phyloP scores from a whole-genome alignment of 1,140 invertebrate genomes.

The Ceratitis capitata region DNA sequence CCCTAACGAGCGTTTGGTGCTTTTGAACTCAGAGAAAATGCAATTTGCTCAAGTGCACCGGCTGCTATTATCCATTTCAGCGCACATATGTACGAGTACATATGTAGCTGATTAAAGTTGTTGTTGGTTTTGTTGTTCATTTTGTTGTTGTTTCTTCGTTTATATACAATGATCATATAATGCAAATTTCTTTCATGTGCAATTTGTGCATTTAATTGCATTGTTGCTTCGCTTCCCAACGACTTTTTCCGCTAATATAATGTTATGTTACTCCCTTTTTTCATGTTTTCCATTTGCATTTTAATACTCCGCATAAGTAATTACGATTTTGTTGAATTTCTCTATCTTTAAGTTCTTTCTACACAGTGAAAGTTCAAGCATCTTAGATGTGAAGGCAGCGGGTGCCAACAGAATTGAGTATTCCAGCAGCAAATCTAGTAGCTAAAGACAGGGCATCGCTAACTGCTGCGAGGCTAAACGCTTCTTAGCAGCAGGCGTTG shows the following conservation, averaged over 20 bases:
- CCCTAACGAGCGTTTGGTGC: not conserved
- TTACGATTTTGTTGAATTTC: not conserved
- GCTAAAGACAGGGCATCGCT: too few species aligned
- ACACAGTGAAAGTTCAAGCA: not conserved
- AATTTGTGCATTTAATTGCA: conserved; percentile 24
- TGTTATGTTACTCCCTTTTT: not conserved
- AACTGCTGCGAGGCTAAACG: too few species aligned
- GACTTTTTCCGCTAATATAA: too few species aligned
- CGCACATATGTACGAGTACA: not conserved
- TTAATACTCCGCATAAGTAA: not conserved
- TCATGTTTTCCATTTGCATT: not conserved
- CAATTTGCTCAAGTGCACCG: conserved; percentile 1
- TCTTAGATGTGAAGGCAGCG: too few species aligned
- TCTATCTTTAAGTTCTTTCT: not conserved
- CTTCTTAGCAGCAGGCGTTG: too few species aligned
- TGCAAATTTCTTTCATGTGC: conserved; percentile 24
- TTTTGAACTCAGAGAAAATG: conserved; percentile 14
- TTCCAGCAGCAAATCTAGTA: too few species aligned
- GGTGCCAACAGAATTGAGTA: too few species aligned
- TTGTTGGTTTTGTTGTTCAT: not conserved
- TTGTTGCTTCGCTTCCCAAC: not conserved
- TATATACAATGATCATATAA: not conserved
- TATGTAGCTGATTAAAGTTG: not conserved
- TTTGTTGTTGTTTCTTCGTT: not conserved
- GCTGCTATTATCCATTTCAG: not conserved